A percentile compares a stretch with the other conserved stretches of the same genome.
Evolutionary conservation across 2,113 vertebrate species (phyloP).

Genomic region (Aptenodytes patagonicus): DNA sequence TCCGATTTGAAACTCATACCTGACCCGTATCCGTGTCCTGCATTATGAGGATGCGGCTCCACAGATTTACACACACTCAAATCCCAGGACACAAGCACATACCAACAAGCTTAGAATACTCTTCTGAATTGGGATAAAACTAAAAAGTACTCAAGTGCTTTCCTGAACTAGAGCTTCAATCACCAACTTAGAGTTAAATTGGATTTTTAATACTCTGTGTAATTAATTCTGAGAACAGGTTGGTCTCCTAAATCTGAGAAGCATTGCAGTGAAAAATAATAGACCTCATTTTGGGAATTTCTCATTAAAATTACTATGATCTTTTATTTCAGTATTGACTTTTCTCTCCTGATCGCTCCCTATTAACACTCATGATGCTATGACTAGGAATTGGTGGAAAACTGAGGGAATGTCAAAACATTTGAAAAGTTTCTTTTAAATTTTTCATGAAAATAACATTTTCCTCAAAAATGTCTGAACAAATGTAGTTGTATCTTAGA

Average conservation of each 20-base stretch:
- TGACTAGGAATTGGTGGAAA: not conserved
- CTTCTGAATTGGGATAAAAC: not conserved
- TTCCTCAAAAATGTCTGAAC: not conserved
- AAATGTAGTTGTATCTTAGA: not conserved
- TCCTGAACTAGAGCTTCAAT: not conserved
- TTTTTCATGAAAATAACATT: not conserved
- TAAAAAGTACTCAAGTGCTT: not conserved
- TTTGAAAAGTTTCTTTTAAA: not conserved
- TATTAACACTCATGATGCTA: not conserved
- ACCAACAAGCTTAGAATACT: not conserved
- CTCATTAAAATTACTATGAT: not conserved
- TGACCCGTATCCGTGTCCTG: not conserved
- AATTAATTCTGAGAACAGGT: not conserved
- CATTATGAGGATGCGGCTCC: not conserved
- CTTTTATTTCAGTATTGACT: not conserved
- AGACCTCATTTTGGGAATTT: not conserved
- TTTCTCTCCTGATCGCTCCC: fast-evolving
- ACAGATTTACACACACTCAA: not conserved
- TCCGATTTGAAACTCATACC: not conserved
- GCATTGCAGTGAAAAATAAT: not conserved
- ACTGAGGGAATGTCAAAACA: not conserved
- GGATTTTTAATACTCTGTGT: not conserved
- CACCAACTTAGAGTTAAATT: not conserved
- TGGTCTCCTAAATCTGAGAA: not conserved
- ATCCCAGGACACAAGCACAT: not conserved